These are phyloP conservation scores for Diarsia dahlii DNA, from an alignment of 2,888 invertebrate genomes.

Conservation along the genomic window DNA sequence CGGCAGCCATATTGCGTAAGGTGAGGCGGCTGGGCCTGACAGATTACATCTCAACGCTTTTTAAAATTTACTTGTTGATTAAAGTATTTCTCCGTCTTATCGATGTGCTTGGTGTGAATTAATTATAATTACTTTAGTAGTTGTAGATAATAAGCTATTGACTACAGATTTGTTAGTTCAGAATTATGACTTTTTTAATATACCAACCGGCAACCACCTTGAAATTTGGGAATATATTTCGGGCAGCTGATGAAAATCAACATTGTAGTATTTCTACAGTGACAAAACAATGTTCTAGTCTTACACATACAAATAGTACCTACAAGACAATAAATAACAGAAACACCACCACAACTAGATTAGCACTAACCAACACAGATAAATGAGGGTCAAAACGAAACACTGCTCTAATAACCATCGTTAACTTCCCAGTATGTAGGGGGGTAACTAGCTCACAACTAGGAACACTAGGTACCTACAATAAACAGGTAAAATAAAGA, in stretches of 20 bases:
- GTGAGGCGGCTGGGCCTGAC: slow-evolving; percentile 71
- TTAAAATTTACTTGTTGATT: slow-evolving; percentile 65
- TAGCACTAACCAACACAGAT: slow-evolving; percentile 19
- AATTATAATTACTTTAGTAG: slow-evolving; percentile 52
- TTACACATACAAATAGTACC: background rate
- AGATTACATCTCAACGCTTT: slow-evolving; percentile 75
- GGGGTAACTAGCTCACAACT: slow-evolving; percentile 39
- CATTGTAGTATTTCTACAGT: background rate
- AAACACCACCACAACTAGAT: slow-evolving; percentile 8
- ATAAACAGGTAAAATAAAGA: slow-evolving; percentile 75
- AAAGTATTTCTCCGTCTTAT: slow-evolving; percentile 32
- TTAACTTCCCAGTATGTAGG: slow-evolving; percentile 33
- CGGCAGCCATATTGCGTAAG: slow-evolving; percentile 80
- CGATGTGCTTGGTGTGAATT: slow-evolving; percentile 53
- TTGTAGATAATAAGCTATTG: slow-evolving; percentile 29
- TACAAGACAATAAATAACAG: background rate
- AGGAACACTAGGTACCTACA: slow-evolving; percentile 52
- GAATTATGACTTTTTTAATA: background rate
- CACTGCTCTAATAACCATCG: slow-evolving; percentile 38
- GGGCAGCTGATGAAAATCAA: no score
- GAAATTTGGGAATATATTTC: background rate
- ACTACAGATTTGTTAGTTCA: background rate
- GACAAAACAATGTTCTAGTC: background rate
- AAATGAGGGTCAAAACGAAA: slow-evolving; percentile 34
- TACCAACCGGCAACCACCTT: no score